A percentile compares a stretch with the other conserved stretches of the same genome.
Conservation (phyloP, 2,113 vertebrate genomes). For the Emydocephalus ijimae region DNA sequence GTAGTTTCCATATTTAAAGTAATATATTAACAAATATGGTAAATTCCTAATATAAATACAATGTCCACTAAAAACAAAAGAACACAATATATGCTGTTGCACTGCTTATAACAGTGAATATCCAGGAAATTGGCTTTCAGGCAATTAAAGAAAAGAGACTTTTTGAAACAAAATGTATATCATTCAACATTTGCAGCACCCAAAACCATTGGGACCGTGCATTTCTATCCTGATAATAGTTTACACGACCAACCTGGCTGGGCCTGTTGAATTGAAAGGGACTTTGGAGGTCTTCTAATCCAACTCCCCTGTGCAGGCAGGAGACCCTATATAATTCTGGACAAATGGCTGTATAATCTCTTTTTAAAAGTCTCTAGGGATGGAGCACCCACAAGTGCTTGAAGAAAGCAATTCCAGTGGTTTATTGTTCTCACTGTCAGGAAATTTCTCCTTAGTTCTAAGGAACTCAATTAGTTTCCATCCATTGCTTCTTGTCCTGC, state of each 20-base stretch:
- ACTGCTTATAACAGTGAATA: not conserved
- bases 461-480: not conserved
- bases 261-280: not conserved
- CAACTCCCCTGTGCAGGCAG: not conserved
- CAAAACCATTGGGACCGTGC: not conserved
- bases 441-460: not conserved
- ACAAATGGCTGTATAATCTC: not conserved
- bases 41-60: not conserved
- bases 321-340: not conserved
- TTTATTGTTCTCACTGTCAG: not conserved
- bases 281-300: not conserved
- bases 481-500: not conserved
- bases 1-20: not conserved
- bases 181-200: not conserved
- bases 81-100: not conserved
- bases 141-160: not conserved
- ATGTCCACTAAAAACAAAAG: not conserved
- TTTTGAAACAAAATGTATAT: not conserved
- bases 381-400: not conserved
- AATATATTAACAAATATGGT: not conserved
- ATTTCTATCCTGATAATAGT: not conserved
- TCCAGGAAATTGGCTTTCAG: constrained; percentile 16
- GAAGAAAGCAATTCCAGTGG: not conserved
- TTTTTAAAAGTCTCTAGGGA: not conserved
- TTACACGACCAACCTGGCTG: not conserved